phyloP scores from a whole-genome alignment of 64 coral and sea anemone species.

The Pocillopora damicornis region DNA sequence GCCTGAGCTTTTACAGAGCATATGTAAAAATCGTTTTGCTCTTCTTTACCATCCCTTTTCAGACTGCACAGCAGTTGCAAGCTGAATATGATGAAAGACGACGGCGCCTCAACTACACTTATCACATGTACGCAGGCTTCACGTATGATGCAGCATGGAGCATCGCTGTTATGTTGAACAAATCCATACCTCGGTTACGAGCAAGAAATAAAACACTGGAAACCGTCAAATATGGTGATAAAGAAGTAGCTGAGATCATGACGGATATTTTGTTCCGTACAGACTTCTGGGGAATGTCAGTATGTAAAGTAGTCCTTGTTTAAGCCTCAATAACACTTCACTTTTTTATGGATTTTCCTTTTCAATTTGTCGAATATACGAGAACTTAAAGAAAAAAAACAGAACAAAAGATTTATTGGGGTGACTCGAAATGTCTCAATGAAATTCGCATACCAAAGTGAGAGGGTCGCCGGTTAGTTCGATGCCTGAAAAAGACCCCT shows the following conservation, averaged over 20 bases:
- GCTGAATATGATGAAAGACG: conserved; percentile 29
- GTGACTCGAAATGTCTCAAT: too few relatives aligned
- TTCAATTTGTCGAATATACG: too few relatives aligned
- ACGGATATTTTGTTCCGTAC: conserved; percentile 34
- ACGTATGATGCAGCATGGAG: conserved; percentile 68
- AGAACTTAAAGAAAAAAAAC: too few relatives aligned
- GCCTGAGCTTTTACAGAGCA: too few relatives aligned
- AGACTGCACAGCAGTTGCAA: conserved; percentile 37
- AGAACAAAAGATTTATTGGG: too few relatives aligned
- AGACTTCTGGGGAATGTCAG: conserved; percentile 75
- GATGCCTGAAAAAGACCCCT: too few relatives aligned
- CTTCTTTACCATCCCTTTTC: background rate
- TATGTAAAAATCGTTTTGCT: too few relatives aligned
- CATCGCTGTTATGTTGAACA: conserved; percentile 64
- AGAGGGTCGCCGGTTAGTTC: too few relatives aligned
- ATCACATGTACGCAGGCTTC: conserved; percentile 50
- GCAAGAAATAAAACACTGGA: conserved; percentile 57
- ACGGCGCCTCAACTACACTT: conserved; percentile 18
- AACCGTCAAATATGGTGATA: conserved; percentile 44
- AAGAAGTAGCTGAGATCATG: conserved; percentile 27
- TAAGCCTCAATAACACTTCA: background rate
- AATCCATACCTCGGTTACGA: conserved; percentile 48
- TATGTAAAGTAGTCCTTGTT: background rate
- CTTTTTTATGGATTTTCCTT: background rate
- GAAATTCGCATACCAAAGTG: too few relatives aligned